These are phyloP conservation scores for Odobenus rosmarus DNA, from an alignment of 2,113 vertebrate genomes.

Conservation along the genomic window DNA sequence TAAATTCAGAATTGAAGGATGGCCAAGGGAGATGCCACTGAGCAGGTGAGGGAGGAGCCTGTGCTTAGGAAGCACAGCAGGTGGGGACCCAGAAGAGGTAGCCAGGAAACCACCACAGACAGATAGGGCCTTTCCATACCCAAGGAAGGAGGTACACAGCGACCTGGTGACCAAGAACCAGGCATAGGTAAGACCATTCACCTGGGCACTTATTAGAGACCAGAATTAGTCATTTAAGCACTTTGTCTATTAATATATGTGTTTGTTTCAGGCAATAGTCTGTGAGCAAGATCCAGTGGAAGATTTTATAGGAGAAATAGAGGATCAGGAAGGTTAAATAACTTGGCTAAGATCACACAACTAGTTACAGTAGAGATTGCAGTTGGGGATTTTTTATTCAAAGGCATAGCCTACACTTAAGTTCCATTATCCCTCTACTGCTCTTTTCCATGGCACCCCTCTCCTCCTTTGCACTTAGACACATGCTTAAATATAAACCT, in stretches of 20 bases:
- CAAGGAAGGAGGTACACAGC: neutral
- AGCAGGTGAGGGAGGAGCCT: neutral
- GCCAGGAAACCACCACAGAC: neutral
- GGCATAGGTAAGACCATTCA: neutral
- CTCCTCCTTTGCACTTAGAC: neutral
- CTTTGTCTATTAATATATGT: neutral
- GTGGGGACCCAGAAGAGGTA: neutral
- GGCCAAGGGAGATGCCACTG: neutral
- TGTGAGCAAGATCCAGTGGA: neutral
- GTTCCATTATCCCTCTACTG: neutral
- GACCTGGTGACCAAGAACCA: neutral
- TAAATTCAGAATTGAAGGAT: neutral
- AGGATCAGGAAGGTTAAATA: neutral
- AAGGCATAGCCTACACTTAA: neutral
- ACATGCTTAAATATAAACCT: neutral
- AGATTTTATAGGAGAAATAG: neutral
- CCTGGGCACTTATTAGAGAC: fast-evolving
- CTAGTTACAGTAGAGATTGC: neutral
- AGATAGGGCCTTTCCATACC: neutral
- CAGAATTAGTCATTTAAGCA: neutral
- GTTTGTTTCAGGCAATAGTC: neutral
- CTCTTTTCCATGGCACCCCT: neutral
- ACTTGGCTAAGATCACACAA: neutral
- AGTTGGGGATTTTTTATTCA: neutral
- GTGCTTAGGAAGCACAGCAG: neutral